Evolutionary conservation across 2,888 invertebrate genomes (phyloP).

Genomic region (Drosophila birchii): DNA sequence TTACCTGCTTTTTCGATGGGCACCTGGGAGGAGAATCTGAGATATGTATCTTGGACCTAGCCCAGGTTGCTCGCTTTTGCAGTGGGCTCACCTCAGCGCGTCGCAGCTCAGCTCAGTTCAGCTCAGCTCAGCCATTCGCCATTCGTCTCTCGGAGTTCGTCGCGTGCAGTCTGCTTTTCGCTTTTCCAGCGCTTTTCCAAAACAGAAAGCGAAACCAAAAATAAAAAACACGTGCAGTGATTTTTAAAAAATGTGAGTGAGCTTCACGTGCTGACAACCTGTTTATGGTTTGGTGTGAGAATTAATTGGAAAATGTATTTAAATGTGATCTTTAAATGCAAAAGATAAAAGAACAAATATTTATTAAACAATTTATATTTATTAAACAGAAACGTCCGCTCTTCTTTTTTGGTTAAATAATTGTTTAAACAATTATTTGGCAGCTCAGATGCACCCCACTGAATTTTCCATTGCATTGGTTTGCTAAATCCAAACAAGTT

Average conservation of each 20-base stretch:
- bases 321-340: background rate
- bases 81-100: slow-evolving; percentile 13
- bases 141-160: slow-evolving; percentile 58
- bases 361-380: background rate
- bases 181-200: slow-evolving; percentile 6
- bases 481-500: slow-evolving; percentile 52
- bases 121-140: slow-evolving; percentile 37
- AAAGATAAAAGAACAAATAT: background rate
- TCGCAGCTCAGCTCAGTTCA: background rate
- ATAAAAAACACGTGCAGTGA: slow-evolving; percentile 17
- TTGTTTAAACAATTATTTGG: background rate
- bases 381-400: background rate
- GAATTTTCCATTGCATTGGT: slow-evolving; percentile 2
- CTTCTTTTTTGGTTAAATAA: background rate
- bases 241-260: slow-evolving; percentile 55
- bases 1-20: slow-evolving; percentile 47
- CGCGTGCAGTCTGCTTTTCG: slow-evolving; percentile 55
- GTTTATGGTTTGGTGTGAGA: background rate
- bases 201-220: background rate
- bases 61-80: slow-evolving; percentile 12
- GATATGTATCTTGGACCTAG: slow-evolving; percentile 28
- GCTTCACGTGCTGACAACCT: background rate
- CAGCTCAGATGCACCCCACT: background rate
- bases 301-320: background rate
- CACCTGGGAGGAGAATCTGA: slow-evolving; percentile 20